Percentiles rank a stretch among this genome's conserved stretches.
These are phyloP conservation scores for Lates calcarifer DNA, from an alignment of 2,113 vertebrate genomes.

Conservation along the genomic window DNA sequence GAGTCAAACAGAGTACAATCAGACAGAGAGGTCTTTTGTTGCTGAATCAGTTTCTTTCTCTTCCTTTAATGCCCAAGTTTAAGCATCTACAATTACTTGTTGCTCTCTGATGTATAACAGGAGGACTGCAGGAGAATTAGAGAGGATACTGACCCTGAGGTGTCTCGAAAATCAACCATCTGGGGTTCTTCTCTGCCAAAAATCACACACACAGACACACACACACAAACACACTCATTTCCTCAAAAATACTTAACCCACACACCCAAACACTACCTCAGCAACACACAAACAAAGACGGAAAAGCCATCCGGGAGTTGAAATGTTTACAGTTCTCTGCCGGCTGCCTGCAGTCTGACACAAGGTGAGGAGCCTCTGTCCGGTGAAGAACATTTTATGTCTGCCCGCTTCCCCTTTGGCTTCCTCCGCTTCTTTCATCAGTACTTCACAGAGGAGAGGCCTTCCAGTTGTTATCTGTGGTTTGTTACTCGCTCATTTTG, in stretches of 20 bases:
- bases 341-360: conserved; percentile 32
- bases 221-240: conserved; percentile 13
- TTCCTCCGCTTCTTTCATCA: conserved; percentile 14
- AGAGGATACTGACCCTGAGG: conserved; percentile 37
- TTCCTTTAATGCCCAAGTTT: conserved; percentile 10
- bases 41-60: not conserved
- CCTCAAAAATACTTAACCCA: conserved; percentile 37
- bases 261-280: conserved; percentile 31
- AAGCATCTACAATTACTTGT: conserved; percentile 19
- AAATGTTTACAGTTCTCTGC: conserved; percentile 55
- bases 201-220: conserved; percentile 10
- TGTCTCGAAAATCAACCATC: conserved; percentile 48
- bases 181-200: conserved; percentile 38
- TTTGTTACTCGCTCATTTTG: conserved; percentile 30
- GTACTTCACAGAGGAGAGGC: not conserved
- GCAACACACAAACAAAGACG: conserved; percentile 50
- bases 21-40: not conserved
- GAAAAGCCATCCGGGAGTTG: conserved; percentile 41
- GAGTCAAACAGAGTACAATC: conserved; percentile 8
- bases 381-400: conserved; percentile 37
- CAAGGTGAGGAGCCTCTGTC: conserved; percentile 18
- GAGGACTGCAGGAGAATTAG: not conserved
- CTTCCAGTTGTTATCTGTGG: conserved; percentile 33
- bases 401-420: conserved; percentile 31
- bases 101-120: conserved; percentile 40